These are phyloP conservation scores for Cephalopachus bancanus DNA, from an alignment of 2,797 vertebrate species.

Conservation along the genomic window DNA sequence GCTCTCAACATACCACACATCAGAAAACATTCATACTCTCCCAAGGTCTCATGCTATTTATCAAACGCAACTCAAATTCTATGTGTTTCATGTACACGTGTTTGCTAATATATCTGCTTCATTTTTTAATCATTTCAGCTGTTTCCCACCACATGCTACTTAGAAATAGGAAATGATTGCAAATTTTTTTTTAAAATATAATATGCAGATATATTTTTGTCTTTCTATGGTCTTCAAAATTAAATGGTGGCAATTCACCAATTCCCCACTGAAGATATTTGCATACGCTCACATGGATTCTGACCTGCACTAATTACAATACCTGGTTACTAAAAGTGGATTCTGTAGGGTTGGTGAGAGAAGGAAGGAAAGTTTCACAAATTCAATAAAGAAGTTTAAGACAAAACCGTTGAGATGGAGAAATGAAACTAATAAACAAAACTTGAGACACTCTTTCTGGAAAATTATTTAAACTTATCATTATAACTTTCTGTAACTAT, in stretches of 20 bases:
- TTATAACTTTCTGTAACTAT: neutral
- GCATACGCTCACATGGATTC: neutral
- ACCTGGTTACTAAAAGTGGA: neutral
- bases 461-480: constrained; percentile 29
- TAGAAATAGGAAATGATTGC: constrained; percentile 62
- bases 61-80: constrained; percentile 40
- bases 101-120: constrained; percentile 58
- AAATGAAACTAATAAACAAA: neutral
- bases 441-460: neutral
- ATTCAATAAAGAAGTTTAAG: neutral
- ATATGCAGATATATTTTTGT: neutral
- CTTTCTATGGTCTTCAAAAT: constrained; percentile 2
- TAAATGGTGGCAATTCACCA: neutral
- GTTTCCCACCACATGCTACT: constrained; percentile 56
- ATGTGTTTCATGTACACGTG: neutral
- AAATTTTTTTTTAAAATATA: constrained; percentile 35
- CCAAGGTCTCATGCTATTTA: neutral
- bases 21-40: constrained; percentile 41
- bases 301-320: neutral
- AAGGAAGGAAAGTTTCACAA: neutral
- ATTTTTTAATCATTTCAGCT: constrained; percentile 59
- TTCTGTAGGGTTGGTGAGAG: neutral
- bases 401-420: neutral
- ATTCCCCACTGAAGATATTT: neutral
- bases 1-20: neutral